Evolutionary conservation across 1,140 invertebrate genomes (phyloP), one percentile per base, ranked within the genome.

Genomic region (Drosophila ercepeae): DNA sequence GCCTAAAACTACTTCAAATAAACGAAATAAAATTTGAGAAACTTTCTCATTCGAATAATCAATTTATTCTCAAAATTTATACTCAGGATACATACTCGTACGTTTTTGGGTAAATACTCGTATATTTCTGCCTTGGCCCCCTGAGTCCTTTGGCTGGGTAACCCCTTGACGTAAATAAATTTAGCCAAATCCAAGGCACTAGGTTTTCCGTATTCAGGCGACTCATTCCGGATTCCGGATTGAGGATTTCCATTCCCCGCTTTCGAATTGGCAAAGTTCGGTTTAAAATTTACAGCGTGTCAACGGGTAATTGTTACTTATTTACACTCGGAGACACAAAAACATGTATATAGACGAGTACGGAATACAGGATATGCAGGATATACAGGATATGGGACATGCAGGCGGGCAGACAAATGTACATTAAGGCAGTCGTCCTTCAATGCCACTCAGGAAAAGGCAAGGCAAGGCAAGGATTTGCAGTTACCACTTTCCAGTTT

Each of bases 221-320:
- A 32, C 36, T 39, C 14, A 39, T 39, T 39, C 36, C 36, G 36
- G 2, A 39, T 39, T 39, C 36, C 13, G 2, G 21, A 16, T 41
- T 53, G 41, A 7, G 25, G 8, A 53, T 4, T 9, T n/a, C 4
- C 16, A 27, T 9, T 13, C n/a, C 50, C 32, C 54, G 21, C 14
- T 19, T n/a, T n/a, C n/a, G 13, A 18, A 32, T 46, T 13, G 23
- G 13, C 16, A 32, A 16, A 45, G 59, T 36, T 54, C n/a, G 49
- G 19, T 23, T 67, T 53, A 18, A 77, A 68, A 76, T 77, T 77
- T 72, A 61, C 52, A 57, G 19, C 54, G 58, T 51, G 41, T 78
- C 59, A 71, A 44, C 29, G 65, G 41, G 65, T 44, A 49, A 78
- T 57, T 68, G 51, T 36, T 53, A 60, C 50, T 45, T 48, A 51